Evolutionary conservation across 2,113 vertebrate species (phyloP).

Genomic region (Progne subis): DNA sequence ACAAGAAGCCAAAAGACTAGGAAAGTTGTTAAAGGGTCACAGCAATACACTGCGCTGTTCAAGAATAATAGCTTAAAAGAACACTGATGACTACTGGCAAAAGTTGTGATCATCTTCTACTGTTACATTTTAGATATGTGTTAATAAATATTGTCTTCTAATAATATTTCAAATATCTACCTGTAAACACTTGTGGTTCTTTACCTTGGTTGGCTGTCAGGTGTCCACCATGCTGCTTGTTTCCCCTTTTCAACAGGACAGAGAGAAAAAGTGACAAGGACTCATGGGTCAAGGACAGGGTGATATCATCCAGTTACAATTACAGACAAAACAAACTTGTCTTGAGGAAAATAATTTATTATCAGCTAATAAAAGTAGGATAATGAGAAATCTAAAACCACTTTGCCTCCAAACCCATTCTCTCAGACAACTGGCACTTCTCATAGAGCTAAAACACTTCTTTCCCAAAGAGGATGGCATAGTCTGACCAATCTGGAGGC

Average conservation of each 20-base stretch:
- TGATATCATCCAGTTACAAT: not conserved
- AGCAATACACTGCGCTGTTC: not conserved
- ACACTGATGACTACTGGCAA: not conserved
- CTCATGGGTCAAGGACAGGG: fast-evolving
- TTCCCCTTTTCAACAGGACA: not conserved
- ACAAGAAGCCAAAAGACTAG: not conserved
- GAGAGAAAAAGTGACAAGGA: not conserved
- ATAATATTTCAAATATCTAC: not conserved
- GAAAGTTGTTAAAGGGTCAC: not conserved
- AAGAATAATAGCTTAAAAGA: not conserved
- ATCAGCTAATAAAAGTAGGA: not conserved
- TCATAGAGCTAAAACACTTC: not conserved
- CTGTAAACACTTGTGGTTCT: not conserved
- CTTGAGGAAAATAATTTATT: not conserved
- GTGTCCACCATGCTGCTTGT: fast-evolving
- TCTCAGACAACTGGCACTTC: not conserved
- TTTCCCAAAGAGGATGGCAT: not conserved
- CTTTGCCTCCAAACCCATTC: not conserved
- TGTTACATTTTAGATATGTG: not conserved
- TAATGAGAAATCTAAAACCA: not conserved
- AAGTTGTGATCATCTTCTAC: not conserved
- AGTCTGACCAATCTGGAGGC: not conserved
- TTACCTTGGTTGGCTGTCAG: not conserved
- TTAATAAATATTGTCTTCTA: not conserved
- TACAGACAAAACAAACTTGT: not conserved